These are phyloP conservation scores for Premnoplex brunnescens DNA, from an alignment of 2,797 vertebrate species.

Conservation along the genomic window DNA sequence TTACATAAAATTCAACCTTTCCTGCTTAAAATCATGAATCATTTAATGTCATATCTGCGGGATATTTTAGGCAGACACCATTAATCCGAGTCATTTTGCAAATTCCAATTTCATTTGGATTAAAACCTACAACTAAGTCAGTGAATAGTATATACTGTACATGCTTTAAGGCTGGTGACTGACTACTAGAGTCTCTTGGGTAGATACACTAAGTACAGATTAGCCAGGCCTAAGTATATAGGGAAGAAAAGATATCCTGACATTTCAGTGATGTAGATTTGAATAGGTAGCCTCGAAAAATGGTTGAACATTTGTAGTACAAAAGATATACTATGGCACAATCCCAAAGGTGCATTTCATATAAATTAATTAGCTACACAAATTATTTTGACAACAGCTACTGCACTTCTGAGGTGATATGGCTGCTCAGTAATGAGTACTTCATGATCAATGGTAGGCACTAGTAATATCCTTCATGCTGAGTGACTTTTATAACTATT, in stretches of 20 bases:
- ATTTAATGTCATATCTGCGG: conserved; percentile 68
- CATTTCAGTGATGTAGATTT: conserved; percentile 65
- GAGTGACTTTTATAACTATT: conserved; percentile 63
- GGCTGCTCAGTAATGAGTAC: conserved; percentile 55
- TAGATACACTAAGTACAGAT: conserved; percentile 67
- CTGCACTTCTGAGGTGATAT: conserved; percentile 64
- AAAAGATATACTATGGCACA: conserved; percentile 74
- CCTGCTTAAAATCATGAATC: conserved; percentile 65
- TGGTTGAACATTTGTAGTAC: conserved; percentile 68
- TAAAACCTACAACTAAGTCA: conserved; percentile 75
- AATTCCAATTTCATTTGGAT: conserved; percentile 74
- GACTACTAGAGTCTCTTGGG: conserved; percentile 70
- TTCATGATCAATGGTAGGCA: conserved; percentile 69
- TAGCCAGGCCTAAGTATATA: conserved; percentile 62
- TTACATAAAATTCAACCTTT: conserved; percentile 64
- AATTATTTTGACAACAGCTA: conserved; percentile 71
- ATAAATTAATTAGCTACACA: conserved; percentile 72
- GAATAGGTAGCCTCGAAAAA: conserved; percentile 71
- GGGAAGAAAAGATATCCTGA: conserved; percentile 50
- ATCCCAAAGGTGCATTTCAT: conserved; percentile 74
- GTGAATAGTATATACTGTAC: conserved; percentile 68
- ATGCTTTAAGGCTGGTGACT: conserved; percentile 75
- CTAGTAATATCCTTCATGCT: conserved; percentile 71
- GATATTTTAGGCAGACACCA: conserved; percentile 68
- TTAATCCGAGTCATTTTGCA: conserved; percentile 70